Evolutionary conservation across 2,113 vertebrate species (phyloP), one percentile per base, ranked within the genome.

Genomic region (Corvus hawaiiensis): DNA sequence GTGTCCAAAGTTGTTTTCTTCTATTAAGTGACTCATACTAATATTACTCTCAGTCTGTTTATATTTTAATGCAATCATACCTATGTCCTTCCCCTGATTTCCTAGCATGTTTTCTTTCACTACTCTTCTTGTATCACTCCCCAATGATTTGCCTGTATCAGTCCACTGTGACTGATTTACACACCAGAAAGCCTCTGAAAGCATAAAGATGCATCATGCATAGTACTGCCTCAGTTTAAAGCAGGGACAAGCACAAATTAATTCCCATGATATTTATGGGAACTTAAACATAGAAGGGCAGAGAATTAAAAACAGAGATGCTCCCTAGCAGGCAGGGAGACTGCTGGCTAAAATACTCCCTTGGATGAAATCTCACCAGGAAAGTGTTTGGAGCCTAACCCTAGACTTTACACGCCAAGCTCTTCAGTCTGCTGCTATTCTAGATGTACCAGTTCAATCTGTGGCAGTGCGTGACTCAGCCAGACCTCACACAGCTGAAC

Each of bases 401-500:
- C 84, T 61, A 69, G 80, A 41, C 32, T 87, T 61, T 27, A 72
- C 30, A 91, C n/a, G 91, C 97, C 96, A 91, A 89, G 39, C 51
- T 58, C 55, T 77, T 92, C 55, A 94, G 85, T 91, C 92, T 94
- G 82, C 86, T 96, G 94, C 94, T 90, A 43, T 89, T 96, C 96
- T 96, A 78, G 93, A 87, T 20, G 32, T 94, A 93, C 95, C 97
- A 93, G 95, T 79, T 89, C 51, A 92, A 90, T 94, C 94, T 95
- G 84, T 75, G 80, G 96, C 76, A 88, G 84, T 97, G 96, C 84
- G 69, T 98, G 98, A 97, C 96, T 94, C 97, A 94, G 89, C 66
- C 95, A 92, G 98, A 97, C 98, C 98, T 98, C 98, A 89, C 97
- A 97, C 97, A 92, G 96, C 97, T 91, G 84, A 96, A 84, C 82